These are phyloP conservation scores for Gymnothorax reevesii DNA, from an alignment of 2,797 vertebrate species.

Conservation along the genomic window DNA sequence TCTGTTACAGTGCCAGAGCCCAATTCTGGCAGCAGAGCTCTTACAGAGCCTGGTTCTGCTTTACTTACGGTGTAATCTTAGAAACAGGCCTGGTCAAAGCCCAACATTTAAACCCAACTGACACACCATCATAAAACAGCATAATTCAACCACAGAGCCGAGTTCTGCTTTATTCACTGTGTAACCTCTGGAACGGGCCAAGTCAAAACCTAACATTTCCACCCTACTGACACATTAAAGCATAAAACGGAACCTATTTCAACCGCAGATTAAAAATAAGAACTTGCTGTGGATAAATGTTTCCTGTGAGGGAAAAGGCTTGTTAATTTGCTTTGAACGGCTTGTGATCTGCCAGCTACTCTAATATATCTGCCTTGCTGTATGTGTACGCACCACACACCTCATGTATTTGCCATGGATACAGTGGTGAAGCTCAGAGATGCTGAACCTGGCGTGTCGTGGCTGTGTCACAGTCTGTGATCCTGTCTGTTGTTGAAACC, in stretches of 20 bases:
- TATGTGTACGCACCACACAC: not conserved
- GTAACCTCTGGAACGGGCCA: too few relatives aligned
- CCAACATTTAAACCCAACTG: not conserved
- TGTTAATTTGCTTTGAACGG: not conserved
- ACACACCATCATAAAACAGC: not conserved
- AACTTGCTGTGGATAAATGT: not conserved
- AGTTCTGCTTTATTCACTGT: too few relatives aligned
- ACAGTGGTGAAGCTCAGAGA: not conserved
- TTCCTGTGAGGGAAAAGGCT: not conserved
- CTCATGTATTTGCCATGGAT: not conserved
- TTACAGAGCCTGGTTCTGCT: not conserved
- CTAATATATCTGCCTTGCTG: not conserved
- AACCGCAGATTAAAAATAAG: not conserved
- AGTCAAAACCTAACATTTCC: too few relatives aligned
- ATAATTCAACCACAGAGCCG: not conserved
- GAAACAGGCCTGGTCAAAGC: not conserved
- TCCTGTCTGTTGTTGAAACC: slow-evolving; percentile 15
- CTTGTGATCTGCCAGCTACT: not conserved
- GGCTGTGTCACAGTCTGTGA: not conserved
- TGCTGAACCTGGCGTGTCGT: not conserved
- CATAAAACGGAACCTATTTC: not conserved
- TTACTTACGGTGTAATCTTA: not conserved
- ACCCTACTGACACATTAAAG: too few relatives aligned
- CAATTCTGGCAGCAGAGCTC: not conserved
- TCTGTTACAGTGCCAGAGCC: not conserved